phyloP scores from a whole-genome alignment of 2,888 invertebrate species.

The Adela reaumurella region DNA sequence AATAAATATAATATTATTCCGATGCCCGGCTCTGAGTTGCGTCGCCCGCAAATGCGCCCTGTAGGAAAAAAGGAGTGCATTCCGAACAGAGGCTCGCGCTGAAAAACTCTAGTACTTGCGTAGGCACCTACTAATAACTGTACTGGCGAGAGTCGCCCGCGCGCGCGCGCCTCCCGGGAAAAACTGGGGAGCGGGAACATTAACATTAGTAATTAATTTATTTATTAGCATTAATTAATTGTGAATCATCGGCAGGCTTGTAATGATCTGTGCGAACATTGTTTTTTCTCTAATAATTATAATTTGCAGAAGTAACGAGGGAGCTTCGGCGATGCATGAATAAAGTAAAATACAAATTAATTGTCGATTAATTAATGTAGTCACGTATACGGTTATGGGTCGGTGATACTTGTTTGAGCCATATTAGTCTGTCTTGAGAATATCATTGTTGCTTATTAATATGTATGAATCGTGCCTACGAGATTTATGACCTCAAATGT shows the following conservation, averaged over 20 bases:
- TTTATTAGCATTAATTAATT: conserved; percentile 51
- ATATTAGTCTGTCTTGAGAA: too few relatives aligned
- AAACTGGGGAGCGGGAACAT: conserved; percentile 38
- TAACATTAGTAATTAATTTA: conserved; percentile 52
- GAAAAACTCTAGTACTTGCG: background rate
- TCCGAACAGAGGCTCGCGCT: background rate
- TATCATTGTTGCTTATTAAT: too few relatives aligned
- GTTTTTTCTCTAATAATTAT: background rate
- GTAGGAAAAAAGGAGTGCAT: background rate
- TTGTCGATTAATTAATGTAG: background rate
- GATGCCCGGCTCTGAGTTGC: background rate
- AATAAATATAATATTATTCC: background rate
- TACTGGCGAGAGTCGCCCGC: too few relatives aligned
- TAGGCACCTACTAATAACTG: background rate
- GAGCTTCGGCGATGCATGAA: background rate
- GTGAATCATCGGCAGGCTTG: conserved; percentile 16
- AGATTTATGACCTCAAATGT: too few relatives aligned
- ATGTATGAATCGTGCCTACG: too few relatives aligned
- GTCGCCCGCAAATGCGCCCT: background rate
- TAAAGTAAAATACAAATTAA: background rate
- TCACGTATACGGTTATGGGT: background rate
- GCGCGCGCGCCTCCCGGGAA: conserved; percentile 16
- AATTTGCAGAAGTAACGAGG: background rate
- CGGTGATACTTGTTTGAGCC: background rate
- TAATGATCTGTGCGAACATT: background rate